Evolutionary conservation across 2,113 vertebrate species (phyloP), one percentile per base, ranked within the genome.

Genomic region (Zonotrichia leucophrys): DNA sequence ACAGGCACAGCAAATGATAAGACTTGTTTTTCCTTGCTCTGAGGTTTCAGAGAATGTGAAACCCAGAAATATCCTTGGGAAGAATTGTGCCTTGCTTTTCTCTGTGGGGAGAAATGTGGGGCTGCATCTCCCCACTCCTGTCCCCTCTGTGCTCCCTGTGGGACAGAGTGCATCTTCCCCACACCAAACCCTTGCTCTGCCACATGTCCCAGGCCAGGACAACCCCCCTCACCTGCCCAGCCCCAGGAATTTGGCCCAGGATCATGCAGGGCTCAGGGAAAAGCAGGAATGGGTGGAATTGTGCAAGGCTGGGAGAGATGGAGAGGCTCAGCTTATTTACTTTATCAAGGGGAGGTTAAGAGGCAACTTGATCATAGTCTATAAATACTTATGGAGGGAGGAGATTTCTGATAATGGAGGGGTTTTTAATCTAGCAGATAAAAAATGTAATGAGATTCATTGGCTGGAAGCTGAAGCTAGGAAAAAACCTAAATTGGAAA

Each of bases 351-450:
- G 75, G 80, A 95, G 87, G 87, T 90, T 74, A 83, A 88, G 73
- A 94, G 75, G 75, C 72, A 90, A 80, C 82, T 93, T 88, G 92
- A 91, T 95, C 85, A 64, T 12, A 66, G 92, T 63, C 96, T 97
- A 87, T 95, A 95, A 97, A 93, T 95, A 96, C 95, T 91, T 90
- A 74, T 0, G 2, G 76, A 91, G 94, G 93, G 94, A 97, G 96
- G 95, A 93, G 94, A 93, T 88, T 70, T 90, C 87, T 94, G 95
- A 94, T 95, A 96, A 97, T 91, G 87, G 94, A 96, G 82, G 94
- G 96, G 12, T 96, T 97, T 97, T 97, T 96, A 97, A 97, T 97
- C 95, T 93, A 96, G 90, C 56, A 92, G 95, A 93, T 92, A 96
- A 95, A 96, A 96, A 96, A 80, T 80, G 67, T 96, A 93, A 96